Evolutionary conservation across 1,140 invertebrate genomes (phyloP).

Genomic region (Drosophila dunni): DNA sequence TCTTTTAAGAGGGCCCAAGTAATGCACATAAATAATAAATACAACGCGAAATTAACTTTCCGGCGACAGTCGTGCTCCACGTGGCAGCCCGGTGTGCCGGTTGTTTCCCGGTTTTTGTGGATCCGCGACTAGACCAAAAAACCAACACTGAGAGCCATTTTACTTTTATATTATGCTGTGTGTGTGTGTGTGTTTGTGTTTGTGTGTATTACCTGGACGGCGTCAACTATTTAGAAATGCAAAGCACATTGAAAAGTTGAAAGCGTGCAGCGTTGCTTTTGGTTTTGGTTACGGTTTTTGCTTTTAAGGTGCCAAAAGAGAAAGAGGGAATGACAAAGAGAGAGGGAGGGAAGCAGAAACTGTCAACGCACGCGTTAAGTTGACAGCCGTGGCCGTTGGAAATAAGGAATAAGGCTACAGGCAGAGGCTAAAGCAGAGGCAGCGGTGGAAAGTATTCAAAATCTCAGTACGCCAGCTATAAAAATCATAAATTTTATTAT

Average conservation of each 20-base stretch:
- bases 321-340: not conserved
- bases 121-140: slow-evolving; percentile 30
- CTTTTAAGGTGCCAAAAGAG: slow-evolving; percentile 61
- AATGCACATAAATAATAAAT: slow-evolving; percentile 78
- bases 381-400: slow-evolving; percentile 54
- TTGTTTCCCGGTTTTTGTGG: not conserved
- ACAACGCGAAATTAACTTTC: slow-evolving; percentile 75
- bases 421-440: not conserved
- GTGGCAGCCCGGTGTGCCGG: slow-evolving; percentile 39
- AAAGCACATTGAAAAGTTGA: slow-evolving; percentile 74
- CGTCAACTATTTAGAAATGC: slow-evolving; percentile 74
- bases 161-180: slow-evolving; percentile 11
- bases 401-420: too few relatives aligned
- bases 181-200: not conserved
- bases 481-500: slow-evolving; percentile 77
- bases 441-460: slow-evolving; percentile 16
- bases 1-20: slow-evolving; percentile 66
- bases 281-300: slow-evolving; percentile 63
- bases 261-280: slow-evolving; percentile 60
- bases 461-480: slow-evolving; percentile 64
- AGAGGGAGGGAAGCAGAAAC: slow-evolving; percentile 29
- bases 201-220: slow-evolving; percentile 45
- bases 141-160: slow-evolving; percentile 13
- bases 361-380: slow-evolving; percentile 65
- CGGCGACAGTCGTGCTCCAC: slow-evolving; percentile 62